These are phyloP conservation scores for Saguinus imperator DNA, from an alignment of 2,113 vertebrate species.

Conservation along the genomic window DNA sequence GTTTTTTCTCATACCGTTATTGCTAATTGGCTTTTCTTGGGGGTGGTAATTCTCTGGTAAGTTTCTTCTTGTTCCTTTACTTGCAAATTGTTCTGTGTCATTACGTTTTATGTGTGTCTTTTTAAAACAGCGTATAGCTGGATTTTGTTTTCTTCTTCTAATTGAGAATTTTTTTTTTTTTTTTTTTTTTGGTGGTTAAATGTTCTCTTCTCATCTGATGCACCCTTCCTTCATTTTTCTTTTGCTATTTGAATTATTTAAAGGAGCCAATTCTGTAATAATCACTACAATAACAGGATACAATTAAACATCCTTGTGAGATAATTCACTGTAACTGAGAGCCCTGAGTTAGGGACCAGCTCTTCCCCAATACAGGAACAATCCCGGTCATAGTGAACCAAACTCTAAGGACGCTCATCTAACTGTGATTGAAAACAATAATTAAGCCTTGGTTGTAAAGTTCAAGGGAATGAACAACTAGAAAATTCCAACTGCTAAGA, in stretches of 20 bases:
- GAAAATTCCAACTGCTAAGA: not conserved
- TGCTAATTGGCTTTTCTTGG: not conserved
- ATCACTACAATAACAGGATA: not conserved
- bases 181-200: not conserved
- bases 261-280: not conserved
- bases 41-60: not conserved
- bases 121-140: not conserved
- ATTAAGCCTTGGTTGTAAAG: not conserved
- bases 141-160: not conserved
- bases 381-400: not conserved
- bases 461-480: not conserved
- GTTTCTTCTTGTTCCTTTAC: not conserved
- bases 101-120: not conserved
- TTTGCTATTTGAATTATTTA: constrained; percentile 3
- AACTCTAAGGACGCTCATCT: not conserved
- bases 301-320: not conserved
- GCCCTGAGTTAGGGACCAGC: not conserved
- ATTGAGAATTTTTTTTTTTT: not conserved
- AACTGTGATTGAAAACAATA: not conserved
- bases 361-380: not conserved
- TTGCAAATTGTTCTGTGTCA: not conserved
- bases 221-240: not conserved
- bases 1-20: not conserved
- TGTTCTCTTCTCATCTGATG: not conserved
- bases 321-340: not conserved